These are phyloP conservation scores for Spea hammondii DNA, from an alignment of 2,797 vertebrate genomes.

Conservation along the genomic window DNA sequence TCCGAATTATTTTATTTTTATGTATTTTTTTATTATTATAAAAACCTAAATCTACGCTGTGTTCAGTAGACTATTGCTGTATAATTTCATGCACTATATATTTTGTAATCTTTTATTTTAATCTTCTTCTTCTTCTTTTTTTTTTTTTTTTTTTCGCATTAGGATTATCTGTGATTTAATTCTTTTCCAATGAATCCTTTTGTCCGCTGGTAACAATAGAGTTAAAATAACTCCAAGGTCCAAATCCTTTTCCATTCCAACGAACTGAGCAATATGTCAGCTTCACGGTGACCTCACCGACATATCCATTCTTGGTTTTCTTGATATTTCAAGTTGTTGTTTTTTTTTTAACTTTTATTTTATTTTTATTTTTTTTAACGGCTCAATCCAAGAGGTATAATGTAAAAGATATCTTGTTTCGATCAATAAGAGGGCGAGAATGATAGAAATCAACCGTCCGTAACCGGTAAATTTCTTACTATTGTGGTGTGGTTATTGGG, in stretches of 20 bases:
- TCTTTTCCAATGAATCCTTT: not conserved
- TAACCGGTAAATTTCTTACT: not conserved
- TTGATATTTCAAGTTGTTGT: not conserved
- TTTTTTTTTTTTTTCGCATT: too few species aligned
- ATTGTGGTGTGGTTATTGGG: not conserved
- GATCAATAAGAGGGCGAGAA: conserved; percentile 8
- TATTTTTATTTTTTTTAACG: not conserved
- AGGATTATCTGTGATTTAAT: not conserved
- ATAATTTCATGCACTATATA: too few species aligned
- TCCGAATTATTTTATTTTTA: too few species aligned
- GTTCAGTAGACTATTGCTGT: too few species aligned
- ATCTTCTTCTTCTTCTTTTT: too few species aligned
- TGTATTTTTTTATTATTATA: too few species aligned
- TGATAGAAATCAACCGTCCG: not conserved
- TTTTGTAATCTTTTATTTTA: too few species aligned
- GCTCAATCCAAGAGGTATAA: not conserved
- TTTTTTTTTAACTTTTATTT: not conserved
- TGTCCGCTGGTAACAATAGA: not conserved
- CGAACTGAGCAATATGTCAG: not conserved
- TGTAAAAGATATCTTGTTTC: not conserved
- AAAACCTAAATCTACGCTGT: too few species aligned
- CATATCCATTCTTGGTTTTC: not conserved
- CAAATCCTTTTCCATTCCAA: not conserved
- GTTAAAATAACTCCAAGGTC: not conserved
- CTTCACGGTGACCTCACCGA: not conserved